phyloP scores from a whole-genome alignment of 2,888 invertebrate genomes.

The Gymnocheta viridis region DNA sequence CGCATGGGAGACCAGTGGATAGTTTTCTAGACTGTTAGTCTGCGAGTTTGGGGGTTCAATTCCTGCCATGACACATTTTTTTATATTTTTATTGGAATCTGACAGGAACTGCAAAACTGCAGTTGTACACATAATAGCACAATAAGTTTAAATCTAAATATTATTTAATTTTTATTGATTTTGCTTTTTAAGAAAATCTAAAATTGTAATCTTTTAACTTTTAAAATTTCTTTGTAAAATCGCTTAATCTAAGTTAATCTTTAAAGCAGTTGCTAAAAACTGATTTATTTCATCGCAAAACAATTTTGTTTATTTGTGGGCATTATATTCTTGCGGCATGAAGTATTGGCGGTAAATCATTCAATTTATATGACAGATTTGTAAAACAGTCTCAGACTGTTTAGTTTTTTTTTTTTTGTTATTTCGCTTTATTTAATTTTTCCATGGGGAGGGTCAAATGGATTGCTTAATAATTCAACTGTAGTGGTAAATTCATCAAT shows the following conservation, averaged over 20 bases:
- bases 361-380: conserved; percentile 10
- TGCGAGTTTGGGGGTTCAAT: no score
- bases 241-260: neutral
- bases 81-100: no score
- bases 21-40: no score
- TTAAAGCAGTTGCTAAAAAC: neutral
- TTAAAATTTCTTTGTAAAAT: neutral
- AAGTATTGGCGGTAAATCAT: neutral
- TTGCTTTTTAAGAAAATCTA: neutral
- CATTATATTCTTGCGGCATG: neutral
- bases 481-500: neutral
- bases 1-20: no score
- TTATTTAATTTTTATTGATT: no score
- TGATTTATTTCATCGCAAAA: conserved; percentile 5
- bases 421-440: no score
- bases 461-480: neutral
- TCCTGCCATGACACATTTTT: no score
- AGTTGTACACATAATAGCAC: no score
- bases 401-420: neutral
- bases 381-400: neutral
- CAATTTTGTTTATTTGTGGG: neutral
- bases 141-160: no score
- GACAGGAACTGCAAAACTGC: no score
- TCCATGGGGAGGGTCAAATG: neutral
- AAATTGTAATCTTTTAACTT: neutral